Conservation (phyloP, 2,113 vertebrate genomes). For the Chitala chitala region DNA sequence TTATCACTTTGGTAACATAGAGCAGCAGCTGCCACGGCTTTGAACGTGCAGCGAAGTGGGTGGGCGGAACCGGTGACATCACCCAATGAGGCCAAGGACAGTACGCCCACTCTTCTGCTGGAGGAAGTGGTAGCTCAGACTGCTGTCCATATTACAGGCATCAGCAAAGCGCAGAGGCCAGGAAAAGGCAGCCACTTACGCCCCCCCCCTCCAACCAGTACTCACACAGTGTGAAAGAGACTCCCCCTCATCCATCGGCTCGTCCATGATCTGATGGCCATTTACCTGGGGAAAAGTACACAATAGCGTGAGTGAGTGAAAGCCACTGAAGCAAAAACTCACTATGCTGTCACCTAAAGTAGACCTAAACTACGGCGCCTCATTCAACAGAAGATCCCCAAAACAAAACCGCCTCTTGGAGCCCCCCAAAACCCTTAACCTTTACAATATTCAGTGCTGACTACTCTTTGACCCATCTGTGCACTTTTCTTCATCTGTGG, state of each 20-base stretch:
- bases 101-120: neutral
- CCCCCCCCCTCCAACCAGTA: no score
- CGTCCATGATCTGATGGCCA: slow-evolving; percentile 89
- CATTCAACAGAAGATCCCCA: neutral
- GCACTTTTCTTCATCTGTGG: no score
- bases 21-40: neutral
- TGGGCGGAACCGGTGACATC: neutral
- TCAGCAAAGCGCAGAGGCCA: neutral
- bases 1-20: neutral
- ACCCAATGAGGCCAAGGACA: neutral
- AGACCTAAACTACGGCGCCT: neutral
- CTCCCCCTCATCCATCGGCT: slow-evolving; percentile 93
- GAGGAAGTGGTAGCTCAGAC: neutral
- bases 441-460: no score
- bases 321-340: neutral
- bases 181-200: no score
- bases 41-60: neutral
- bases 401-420: no score
- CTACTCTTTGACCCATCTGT: no score
- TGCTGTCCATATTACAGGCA: no score
- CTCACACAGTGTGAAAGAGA: slow-evolving; percentile 83
- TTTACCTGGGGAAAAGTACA: slow-evolving; percentile 70
- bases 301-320: neutral
- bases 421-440: no score
- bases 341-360: neutral